Evolutionary conservation across 2,888 invertebrate species (phyloP), one percentile per base, ranked within the genome.

Genomic region (Eilema depressum): DNA sequence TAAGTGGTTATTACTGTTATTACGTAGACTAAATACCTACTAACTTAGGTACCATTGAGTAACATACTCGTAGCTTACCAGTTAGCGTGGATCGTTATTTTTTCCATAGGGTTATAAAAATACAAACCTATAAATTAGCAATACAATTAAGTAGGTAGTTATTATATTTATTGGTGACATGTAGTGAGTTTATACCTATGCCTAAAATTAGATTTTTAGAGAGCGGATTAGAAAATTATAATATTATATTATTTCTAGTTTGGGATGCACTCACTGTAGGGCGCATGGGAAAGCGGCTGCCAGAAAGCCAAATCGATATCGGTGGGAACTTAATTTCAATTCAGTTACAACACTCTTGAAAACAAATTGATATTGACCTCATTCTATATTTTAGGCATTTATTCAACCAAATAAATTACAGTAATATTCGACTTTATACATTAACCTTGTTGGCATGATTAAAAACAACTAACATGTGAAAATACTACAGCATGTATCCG

Each of bases 271-370:
- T 62, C 86, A 87, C 61, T 62, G 84, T 80, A 84, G 80, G 83
- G 88, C 89, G 92, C 92, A 92, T 91, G 91, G 88, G 88, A 89
- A 85, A 88, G 81, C 84, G 84, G 76, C 70, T 92, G 92, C 92
- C 91, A 92, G 89, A 86, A 88, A 84, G 78, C 82, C 60, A 37
- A 77, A 81, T 84, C 81, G 89, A 93, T 93, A 93, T 81, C 61
- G 56, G 41, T 61, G 65, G n/a, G 30, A 30, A 59, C 25, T 57
- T 60, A 63, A 68, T 63, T 33, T 53, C 53, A 57, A 57, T 47
- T 47, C 28, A n/a, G 63, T 47, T 28, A 47, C 26, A 64, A 2
- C 26, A 28, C 41, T 41, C 23, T 63, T 17, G 17, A 64, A 53
- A 28, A n/a, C 30, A n/a, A 47, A n/a, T 64, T 63, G 20, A 26